A percentile compares a stretch with the other conserved stretches of the same genome.
Evolutionary conservation across 2,797 vertebrate species (phyloP).

Genomic region (Lepidocolaptes lacrymiger): DNA sequence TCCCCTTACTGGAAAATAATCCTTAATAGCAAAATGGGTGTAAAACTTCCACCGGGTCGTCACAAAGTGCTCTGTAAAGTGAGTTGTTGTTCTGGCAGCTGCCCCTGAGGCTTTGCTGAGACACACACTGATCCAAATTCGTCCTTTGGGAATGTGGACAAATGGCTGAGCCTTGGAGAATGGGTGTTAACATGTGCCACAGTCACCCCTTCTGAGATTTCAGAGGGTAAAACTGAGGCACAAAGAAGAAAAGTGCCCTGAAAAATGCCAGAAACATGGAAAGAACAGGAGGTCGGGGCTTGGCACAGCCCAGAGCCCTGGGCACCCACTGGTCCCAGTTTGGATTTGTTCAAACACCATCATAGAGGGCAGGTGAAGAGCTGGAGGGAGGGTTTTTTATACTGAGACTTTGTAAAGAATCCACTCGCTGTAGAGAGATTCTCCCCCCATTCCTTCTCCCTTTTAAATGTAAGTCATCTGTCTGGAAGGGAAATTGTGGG

Average conservation of each 20-base stretch:
- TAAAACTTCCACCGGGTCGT: not conserved
- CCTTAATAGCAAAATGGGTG: not conserved
- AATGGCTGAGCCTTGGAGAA: not conserved
- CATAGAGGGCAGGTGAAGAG: not conserved
- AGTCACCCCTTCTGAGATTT: not conserved
- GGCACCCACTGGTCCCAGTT: accelerated
- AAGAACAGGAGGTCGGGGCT: not conserved
- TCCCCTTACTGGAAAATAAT: not conserved
- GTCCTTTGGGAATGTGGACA: not conserved
- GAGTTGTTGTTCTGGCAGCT: not conserved
- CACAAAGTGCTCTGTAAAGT: not conserved
- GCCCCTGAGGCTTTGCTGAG: not conserved
- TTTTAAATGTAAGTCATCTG: not conserved
- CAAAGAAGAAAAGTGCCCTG: not conserved
- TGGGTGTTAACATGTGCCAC: not conserved
- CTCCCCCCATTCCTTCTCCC: not conserved
- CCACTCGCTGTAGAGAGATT: not conserved
- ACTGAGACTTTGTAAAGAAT: not conserved
- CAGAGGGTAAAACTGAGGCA: not conserved
- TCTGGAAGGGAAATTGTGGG: conserved; percentile 13
- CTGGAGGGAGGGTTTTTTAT: not conserved
- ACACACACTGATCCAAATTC: not conserved
- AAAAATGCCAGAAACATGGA: not conserved
- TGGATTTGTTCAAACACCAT: not conserved
- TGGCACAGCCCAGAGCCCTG: not conserved